These are phyloP conservation scores for Smutsia temminckii DNA, from an alignment of 2,797 vertebrate genomes.

Conservation along the genomic window DNA sequence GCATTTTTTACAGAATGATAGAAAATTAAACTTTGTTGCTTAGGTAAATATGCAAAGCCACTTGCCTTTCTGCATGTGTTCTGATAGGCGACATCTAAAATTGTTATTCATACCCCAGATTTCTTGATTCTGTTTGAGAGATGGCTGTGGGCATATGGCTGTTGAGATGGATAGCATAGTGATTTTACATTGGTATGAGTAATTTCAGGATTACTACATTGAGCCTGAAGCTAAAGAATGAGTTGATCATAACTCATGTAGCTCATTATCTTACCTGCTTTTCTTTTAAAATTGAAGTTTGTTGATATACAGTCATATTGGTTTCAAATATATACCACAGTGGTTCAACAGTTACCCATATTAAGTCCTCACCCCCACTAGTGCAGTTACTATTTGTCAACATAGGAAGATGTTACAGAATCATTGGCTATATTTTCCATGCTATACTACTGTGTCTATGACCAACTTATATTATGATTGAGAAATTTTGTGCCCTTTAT, in stretches of 20 bases:
- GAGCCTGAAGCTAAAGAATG: constrained; percentile 58
- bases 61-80: constrained; percentile 35
- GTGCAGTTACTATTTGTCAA: too few species aligned
- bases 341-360: too few species aligned
- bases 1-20: constrained; percentile 45
- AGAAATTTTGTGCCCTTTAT: too few species aligned
- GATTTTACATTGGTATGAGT: constrained; percentile 47
- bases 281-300: neutral
- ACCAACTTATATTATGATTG: too few species aligned
- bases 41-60: constrained; percentile 1
- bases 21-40: constrained; percentile 25
- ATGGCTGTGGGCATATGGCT: neutral
- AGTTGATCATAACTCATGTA: constrained; percentile 36
- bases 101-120: neutral
- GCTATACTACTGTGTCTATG: too few species aligned
- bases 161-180: neutral
- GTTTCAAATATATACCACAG: too few species aligned
- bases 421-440: too few species aligned
- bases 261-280: constrained; percentile 37
- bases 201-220: constrained; percentile 52
- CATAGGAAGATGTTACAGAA: too few species aligned
- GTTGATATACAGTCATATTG: too few species aligned
- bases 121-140: constrained; percentile 43
- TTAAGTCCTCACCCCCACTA: too few species aligned
- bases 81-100: constrained; percentile 24